These are phyloP conservation scores for Xestia rhomboidea DNA, from an alignment of 2,888 invertebrate genomes.

Conservation along the genomic window DNA sequence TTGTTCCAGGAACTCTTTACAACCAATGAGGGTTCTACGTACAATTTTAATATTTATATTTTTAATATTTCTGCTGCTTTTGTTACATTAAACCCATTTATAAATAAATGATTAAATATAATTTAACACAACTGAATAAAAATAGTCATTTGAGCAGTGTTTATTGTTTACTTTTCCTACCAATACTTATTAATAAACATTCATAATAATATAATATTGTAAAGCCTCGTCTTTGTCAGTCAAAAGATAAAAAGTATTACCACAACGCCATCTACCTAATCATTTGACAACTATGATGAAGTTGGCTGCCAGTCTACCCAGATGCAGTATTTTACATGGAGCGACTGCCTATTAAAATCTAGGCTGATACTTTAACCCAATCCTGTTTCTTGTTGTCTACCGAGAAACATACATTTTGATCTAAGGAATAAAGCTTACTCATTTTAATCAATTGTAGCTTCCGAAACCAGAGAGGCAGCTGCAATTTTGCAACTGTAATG, in stretches of 20 bases:
- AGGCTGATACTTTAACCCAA: neutral
- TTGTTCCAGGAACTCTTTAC: slow-evolving; percentile 69
- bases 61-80: neutral
- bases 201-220: neutral
- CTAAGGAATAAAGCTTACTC: neutral
- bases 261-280: neutral
- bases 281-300: neutral
- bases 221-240: neutral
- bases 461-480: neutral
- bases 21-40: slow-evolving; percentile 35
- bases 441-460: slow-evolving; percentile 19
- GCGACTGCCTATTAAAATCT: neutral
- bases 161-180: slow-evolving; percentile 34
- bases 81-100: slow-evolving; percentile 18
- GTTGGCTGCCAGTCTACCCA: neutral
- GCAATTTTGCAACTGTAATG: neutral
- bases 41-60: too few relatives aligned
- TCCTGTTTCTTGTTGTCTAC: slow-evolving; percentile 2
- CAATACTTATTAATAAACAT: slow-evolving; percentile 2
- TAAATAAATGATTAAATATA: slow-evolving; percentile 45
- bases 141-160: slow-evolving; percentile 49
- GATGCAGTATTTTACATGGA: neutral
- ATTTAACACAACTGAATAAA: slow-evolving; percentile 50
- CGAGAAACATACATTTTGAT: neutral
- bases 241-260: neutral